phyloP scores from a whole-genome alignment of 2,888 invertebrate genomes.

The Thalpophila matura region DNA sequence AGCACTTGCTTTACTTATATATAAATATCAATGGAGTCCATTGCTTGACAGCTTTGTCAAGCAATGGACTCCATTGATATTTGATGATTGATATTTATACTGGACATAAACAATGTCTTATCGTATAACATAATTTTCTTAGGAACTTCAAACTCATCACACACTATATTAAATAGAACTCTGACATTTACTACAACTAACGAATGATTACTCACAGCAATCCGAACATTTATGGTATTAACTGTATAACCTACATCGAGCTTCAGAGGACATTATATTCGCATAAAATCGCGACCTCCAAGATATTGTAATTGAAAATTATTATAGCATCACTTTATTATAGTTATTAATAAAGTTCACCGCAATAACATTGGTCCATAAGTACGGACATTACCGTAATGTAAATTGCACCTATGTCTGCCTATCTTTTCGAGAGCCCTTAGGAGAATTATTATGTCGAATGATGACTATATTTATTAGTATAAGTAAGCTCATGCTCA shows the following conservation, averaged over 20 bases:
- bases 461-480: conserved; percentile 18
- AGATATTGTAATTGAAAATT: conserved; percentile 49
- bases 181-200: conserved; percentile 42
- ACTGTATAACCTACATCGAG: conserved; percentile 52
- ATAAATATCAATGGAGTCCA: too few species aligned
- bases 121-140: conserved; percentile 4
- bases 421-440: conserved; percentile 1
- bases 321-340: conserved; percentile 35
- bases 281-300: conserved; percentile 47
- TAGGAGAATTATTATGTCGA: background rate
- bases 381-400: conserved; percentile 39
- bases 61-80: background rate
- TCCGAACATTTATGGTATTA: conserved; percentile 49
- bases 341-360: conserved; percentile 41
- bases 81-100: too few species aligned
- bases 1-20: too few species aligned
- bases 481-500: conserved; percentile 15
- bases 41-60: too few species aligned
- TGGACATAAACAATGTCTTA: conserved; percentile 14
- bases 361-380: conserved; percentile 9
- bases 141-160: background rate
- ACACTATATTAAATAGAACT: conserved; percentile 29
- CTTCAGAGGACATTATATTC: conserved; percentile 48
- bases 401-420: conserved; percentile 7
- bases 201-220: conserved; percentile 42